Evolutionary conservation across 1,140 invertebrate genomes (phyloP).

Genomic region (Camponotus pennsylvanicus): DNA sequence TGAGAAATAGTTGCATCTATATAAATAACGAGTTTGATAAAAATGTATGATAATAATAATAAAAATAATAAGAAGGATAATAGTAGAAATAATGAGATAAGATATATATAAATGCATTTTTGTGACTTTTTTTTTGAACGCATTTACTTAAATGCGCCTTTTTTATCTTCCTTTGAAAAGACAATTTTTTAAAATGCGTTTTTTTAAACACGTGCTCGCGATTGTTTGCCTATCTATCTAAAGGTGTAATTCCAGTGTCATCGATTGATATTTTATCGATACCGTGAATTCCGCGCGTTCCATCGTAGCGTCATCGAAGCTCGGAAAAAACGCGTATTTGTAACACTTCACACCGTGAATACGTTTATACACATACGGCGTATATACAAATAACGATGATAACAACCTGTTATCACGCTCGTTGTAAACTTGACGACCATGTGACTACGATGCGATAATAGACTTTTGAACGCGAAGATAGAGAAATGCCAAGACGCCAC

Average conservation of each 20-base stretch:
- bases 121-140: too few species aligned
- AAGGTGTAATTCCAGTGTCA: slow-evolving; percentile 22
- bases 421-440: slow-evolving; percentile 21
- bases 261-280: slow-evolving; percentile 47
- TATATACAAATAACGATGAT: slow-evolving; percentile 45
- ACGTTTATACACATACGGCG: neutral
- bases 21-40: too few species aligned
- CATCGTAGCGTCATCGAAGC: neutral
- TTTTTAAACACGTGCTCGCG: neutral
- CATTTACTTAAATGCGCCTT: too few species aligned
- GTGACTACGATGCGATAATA: slow-evolving; percentile 42
- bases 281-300: slow-evolving; percentile 21
- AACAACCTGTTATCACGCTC: slow-evolving; percentile 37
- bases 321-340: neutral
- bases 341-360: slow-evolving; percentile 1
- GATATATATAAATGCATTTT: too few species aligned
- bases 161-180: too few species aligned
- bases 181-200: neutral
- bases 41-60: too few species aligned
- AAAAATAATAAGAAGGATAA: too few species aligned
- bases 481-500: slow-evolving; percentile 3
- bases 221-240: neutral
- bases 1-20: too few species aligned
- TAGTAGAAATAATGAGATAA: too few species aligned
- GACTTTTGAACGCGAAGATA: slow-evolving; percentile 26